Evolutionary conservation across 2,113 vertebrate species (phyloP), one percentile per base, ranked within the genome.

Genomic region (Paracanthobrama guichenoti): DNA sequence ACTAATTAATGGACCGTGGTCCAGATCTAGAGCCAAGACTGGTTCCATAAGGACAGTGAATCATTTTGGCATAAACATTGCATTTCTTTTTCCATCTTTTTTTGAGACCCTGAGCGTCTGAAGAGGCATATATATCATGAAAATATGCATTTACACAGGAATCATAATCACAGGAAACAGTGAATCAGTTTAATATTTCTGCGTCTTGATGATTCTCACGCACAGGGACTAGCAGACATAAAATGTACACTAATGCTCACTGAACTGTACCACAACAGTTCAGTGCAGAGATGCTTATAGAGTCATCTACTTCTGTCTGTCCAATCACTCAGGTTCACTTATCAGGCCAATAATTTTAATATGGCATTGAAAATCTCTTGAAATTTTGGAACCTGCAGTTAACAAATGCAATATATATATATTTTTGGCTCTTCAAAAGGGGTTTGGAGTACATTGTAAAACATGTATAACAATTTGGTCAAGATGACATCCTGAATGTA

Each of bases 401-500:
- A 39, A 35, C 16, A 20, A 69, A 82, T 11, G 16, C 1, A 53
- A 6, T 6, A 53, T 13, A 35, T 39, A 79, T 11, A 24, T 28
- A 53, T 10, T 72, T 78, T 78, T 60, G 16, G 16, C 60, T 46
- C 48, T 35, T 67, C 71, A 67, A 28, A 26, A 50, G 26, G 44
- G 18, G 39, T 71, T 46, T 64, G 39, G 64, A 78, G 53, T 60
- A 10, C 8, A 44, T 73, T 4, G n/a, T 6, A 60, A 81, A 35
- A 57, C 35, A 69, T 74, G 35, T 57, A 66, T 64, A 73, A 77
- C 28, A 60, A 86, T 74, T 12, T 82, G 28, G 6, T 2, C 3
- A 77, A 53, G 35, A 76, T 22, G 20, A 50, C 76, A 72, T 87
- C 62, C 73, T 85, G 74, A 82, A 77, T n/a, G 16, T 22, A 76